Base-by-base conservation (phyloP, 2,797 vertebrate genomes). In the Danio albolineatus region DNA sequence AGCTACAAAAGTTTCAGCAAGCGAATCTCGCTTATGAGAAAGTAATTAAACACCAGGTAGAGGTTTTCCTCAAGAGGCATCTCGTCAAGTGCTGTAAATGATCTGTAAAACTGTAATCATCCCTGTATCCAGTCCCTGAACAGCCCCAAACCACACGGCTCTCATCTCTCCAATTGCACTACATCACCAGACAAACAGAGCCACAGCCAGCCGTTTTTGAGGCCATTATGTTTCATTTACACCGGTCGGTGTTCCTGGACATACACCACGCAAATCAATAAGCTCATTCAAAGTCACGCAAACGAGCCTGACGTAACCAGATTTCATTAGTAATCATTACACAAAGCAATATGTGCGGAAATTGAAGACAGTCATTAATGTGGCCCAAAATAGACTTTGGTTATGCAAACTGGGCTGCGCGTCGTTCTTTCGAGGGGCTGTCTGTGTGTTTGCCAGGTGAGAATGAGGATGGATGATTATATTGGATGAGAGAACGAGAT, bases 211-310 rank as follows among this genome's bases (percentile, higher is more conserved):
- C 78, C 82, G 76, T 69, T 85, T 84, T 89, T 87, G 86, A 83
- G 54, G 82, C 67, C 78, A 89, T 92, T 83, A 86, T 90, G 85
- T 90, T 90, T 89, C 72, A 88, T 89, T 56, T 54, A 69, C 67
- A 19, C 49, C 4, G 48, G 28, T 43, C 36, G 8, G 65, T 73
- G 65, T 76, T 61, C 73, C 54, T 56, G 46, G 28, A 66, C 17
- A 77, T 62, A n/a, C 21, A 48, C 36, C 57, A 57, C 51, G 60
- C 53, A 46, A 59, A 59, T 79, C 61, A 54, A 69, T 79, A 65
- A 28, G 39, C 73, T 62, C 10, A 80, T 51, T 66, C 81, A 86
- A 86, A 82, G 85, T 82, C 85, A 78, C 53, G 12, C 61, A 73
- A n/a, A 77, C 65, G 78, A 76, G 82, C 83, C 78, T 81, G 62